phyloP scores from a whole-genome alignment of 2,113 vertebrate genomes.

The Turnix velox region DNA sequence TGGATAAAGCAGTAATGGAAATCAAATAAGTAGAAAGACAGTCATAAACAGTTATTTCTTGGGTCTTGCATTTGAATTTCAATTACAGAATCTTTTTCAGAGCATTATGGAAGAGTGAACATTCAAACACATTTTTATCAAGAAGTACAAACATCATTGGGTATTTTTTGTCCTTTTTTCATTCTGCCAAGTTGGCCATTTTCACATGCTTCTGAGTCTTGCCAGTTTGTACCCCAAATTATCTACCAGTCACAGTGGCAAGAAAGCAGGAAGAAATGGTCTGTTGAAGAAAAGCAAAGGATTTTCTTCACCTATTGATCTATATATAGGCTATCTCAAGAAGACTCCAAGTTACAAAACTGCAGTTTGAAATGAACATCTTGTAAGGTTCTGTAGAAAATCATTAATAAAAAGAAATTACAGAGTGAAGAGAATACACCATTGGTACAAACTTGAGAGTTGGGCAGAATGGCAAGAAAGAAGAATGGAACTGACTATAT shows the following conservation, averaged over 20 bases:
- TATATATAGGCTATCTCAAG: background rate
- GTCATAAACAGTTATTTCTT: background rate
- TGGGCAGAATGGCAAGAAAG: background rate
- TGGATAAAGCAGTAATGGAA: background rate
- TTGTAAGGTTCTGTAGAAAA: background rate
- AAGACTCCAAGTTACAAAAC: background rate
- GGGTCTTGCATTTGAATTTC: background rate
- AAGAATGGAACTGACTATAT: background rate
- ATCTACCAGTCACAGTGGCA: background rate
- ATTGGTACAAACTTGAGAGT: background rate
- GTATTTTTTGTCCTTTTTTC: background rate
- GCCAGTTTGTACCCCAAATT: background rate
- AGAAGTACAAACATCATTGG: background rate
- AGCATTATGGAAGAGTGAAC: background rate
- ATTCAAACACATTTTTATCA: background rate
- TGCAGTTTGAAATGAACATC: background rate
- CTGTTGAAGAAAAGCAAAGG: background rate
- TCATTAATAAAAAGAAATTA: background rate
- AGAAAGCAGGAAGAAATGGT: background rate
- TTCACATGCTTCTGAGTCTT: background rate
- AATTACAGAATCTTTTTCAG: background rate
- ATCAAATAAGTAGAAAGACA: background rate
- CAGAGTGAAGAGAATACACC: background rate
- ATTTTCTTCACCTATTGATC: background rate
- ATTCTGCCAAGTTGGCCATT: background rate